A percentile compares a stretch with the other conserved stretches of the same genome.
These are phyloP conservation scores for Hydra vulgaris DNA, from an alignment of 30 jellyfish, hydroid and myxozoan species.

Conservation along the genomic window DNA sequence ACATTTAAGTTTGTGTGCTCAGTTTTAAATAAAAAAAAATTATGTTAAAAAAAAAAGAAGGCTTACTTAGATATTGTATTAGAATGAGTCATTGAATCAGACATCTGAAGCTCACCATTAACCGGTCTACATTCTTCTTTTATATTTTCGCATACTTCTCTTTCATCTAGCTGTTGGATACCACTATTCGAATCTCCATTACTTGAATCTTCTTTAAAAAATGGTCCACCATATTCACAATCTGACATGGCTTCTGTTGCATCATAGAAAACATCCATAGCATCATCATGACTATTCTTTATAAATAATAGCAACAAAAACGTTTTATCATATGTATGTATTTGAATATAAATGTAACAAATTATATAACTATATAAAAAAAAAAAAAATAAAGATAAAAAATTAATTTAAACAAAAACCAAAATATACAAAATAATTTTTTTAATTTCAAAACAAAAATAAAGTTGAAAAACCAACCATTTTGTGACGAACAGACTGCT, in stretches of 20 bases:
- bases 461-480: constrained; percentile 1
- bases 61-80: too few relatives aligned
- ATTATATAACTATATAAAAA: too few relatives aligned
- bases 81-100: too few relatives aligned
- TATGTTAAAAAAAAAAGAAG: too few relatives aligned
- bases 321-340: too few relatives aligned
- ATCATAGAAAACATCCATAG: constrained; percentile 72
- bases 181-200: background rate
- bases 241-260: constrained; percentile 56
- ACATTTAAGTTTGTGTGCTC: too few relatives aligned
- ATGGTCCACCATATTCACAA: constrained; percentile 14
- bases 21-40: too few relatives aligned
- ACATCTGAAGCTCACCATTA: background rate
- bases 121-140: background rate
- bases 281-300: constrained; percentile 15
- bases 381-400: too few relatives aligned
- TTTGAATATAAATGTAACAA: too few relatives aligned
- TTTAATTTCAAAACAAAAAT: too few relatives aligned
- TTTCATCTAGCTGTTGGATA: background rate
- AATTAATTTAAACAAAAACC: too few relatives aligned
- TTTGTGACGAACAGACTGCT: constrained; percentile 52
- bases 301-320: background rate
- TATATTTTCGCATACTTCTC: background rate
- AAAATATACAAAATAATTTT: too few relatives aligned
- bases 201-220: constrained; percentile 5